phyloP scores from a whole-genome alignment of 2,113 vertebrate genomes.

The Raphicerus campestris region DNA sequence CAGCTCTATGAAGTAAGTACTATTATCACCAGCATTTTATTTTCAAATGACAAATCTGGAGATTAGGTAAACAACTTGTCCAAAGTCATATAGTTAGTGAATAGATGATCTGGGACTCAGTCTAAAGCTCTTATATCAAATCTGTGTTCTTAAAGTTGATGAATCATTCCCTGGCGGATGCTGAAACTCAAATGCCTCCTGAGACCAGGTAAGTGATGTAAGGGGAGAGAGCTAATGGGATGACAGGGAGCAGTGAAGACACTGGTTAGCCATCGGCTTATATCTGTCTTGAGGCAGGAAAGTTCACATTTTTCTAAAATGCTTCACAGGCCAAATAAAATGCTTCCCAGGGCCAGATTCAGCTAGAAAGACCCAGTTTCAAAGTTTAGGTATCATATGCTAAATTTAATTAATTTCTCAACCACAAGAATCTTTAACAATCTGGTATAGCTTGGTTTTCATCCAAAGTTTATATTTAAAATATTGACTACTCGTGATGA shows the following conservation, averaged over 20 bases:
- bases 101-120: not conserved
- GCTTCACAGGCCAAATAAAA: constrained; percentile 50
- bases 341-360: constrained; percentile 25
- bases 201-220: not conserved
- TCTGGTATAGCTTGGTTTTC: constrained; percentile 31
- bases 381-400: constrained; percentile 36
- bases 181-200: not conserved
- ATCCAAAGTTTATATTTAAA: constrained; percentile 39
- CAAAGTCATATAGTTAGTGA: not conserved
- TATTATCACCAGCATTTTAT: not conserved
- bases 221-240: not conserved
- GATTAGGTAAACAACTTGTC: not conserved
- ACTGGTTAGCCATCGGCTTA: not conserved
- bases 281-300: constrained; percentile 9
- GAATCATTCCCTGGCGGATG: not conserved
- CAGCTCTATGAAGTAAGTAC: not conserved
- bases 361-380: constrained; percentile 14
- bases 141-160: constrained; percentile 3
- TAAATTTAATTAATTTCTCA: constrained; percentile 61
- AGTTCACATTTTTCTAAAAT: constrained; percentile 42
- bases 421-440: constrained; percentile 25
- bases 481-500: constrained; percentile 15
- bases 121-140: not conserved
- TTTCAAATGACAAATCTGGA: not conserved
- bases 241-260: not conserved